Evolutionary conservation across 2,113 vertebrate species (phyloP), one percentile per base, ranked within the genome.

Genomic region (Gnathonemus echidnorhynchus): DNA sequence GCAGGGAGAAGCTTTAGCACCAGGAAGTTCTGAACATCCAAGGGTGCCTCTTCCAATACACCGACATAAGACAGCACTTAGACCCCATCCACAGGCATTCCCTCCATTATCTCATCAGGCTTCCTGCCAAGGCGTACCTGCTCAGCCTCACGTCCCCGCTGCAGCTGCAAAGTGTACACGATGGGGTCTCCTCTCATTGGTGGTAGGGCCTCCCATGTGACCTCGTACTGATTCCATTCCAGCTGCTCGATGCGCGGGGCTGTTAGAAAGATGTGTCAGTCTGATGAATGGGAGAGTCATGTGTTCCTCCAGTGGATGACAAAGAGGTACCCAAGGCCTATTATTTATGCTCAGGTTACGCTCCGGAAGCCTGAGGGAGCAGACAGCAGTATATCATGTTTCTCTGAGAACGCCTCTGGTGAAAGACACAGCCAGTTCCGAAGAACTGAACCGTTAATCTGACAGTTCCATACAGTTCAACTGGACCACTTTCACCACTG

Each of bases 121-220:
- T 48, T 24, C 39, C 9, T 27, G 3, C 70, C 24, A 17, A 15
- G 39, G 0, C 52, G 80, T 95, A 97, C 96, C 96, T 96, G 94
- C 89, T 97, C 95, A 88, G 94, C 92, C 90, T 96, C 95, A 93
- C 95, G 95, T 85, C 96, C 96, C 89, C 91, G 94, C 93, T 93
- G 92, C 62, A 97, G 93, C 88, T 97, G 96, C 92, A 97, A 94
- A 90, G 92, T 95, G 93, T 97, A 97, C 94, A 97, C 92, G 91
- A 97, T 95, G 90, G 95, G 92, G 92, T 97, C 96, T 92, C 96
- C 96, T 93, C 94, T 96, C 94, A 97, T 97, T 0, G 96, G 96
- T 48, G 93, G 95, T 52, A 97, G 91, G 90, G 95, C 90, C 49
- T 97, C 95, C 96, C 96, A 97, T 13, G 95, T 96, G 91, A 97